Conservation (phyloP, 2,797 vertebrate species). For the Todus mexicanus region DNA sequence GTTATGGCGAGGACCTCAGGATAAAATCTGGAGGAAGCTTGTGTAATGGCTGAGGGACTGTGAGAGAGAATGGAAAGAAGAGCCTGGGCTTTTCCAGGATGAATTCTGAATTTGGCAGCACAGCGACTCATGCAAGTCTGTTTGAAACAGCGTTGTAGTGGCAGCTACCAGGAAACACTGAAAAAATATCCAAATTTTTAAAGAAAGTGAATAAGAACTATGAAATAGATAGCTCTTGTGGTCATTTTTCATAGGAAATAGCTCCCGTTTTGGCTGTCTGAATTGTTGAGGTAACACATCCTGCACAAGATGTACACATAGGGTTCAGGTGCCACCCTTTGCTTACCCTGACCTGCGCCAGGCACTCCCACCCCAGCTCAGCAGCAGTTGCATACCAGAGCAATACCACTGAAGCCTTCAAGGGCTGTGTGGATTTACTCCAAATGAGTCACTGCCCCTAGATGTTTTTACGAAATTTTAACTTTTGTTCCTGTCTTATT, state of each 20-base stretch:
- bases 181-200: not conserved
- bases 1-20: not conserved
- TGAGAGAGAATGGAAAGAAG: not conserved
- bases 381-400: not conserved
- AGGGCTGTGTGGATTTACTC: not conserved
- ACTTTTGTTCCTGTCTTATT: not conserved
- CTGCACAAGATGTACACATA: not conserved
- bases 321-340: not conserved
- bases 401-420: not conserved
- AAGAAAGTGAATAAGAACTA: slow-evolving; percentile 8
- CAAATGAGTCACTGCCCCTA: not conserved
- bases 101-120: not conserved
- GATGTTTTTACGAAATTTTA: not conserved
- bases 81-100: not conserved
- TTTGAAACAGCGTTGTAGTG: not conserved
- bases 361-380: not conserved
- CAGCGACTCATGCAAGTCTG: not conserved
- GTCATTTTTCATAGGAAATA: not conserved
- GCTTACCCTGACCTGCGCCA: not conserved
- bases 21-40: slow-evolving; percentile 6
- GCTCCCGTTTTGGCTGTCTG: not conserved
- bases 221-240: not conserved
- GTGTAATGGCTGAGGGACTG: not conserved
- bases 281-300: not conserved
- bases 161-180: not conserved